Percentiles rank a stretch among this genome's conserved stretches.
Conservation (phyloP, 2,113 vertebrate genomes). For the Psilopsiagon aurifrons region DNA sequence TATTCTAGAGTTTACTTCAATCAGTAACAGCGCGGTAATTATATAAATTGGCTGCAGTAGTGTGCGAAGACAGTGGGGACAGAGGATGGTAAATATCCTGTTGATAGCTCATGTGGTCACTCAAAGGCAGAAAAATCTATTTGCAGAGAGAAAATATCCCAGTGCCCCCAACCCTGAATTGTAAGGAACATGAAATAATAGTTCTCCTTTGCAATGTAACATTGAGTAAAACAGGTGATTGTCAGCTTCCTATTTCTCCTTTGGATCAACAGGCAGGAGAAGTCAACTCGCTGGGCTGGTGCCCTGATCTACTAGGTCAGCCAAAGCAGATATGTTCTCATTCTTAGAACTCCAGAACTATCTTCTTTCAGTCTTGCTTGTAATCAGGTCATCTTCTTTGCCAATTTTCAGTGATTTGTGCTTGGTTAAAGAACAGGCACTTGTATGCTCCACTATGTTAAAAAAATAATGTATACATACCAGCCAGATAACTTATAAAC, state of each 20-base stretch:
- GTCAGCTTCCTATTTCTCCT: background rate
- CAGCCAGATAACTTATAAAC: background rate
- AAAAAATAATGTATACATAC: background rate
- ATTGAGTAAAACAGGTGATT: background rate
- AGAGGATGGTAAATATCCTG: background rate
- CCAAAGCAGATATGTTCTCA: background rate
- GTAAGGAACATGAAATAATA: background rate
- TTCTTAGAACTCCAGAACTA: background rate
- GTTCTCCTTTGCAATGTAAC: background rate
- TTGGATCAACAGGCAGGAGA: background rate
- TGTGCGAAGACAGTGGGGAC: background rate
- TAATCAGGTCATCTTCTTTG: background rate
- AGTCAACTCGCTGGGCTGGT: background rate
- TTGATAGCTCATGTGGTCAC: background rate
- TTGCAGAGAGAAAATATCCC: background rate
- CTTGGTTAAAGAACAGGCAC: background rate
- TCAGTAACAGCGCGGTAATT: background rate
- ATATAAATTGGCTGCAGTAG: background rate
- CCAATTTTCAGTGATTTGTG: background rate
- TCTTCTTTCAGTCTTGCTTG: background rate
- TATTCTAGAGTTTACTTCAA: background rate
- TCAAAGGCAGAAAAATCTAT: background rate
- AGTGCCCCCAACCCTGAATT: accelerated
- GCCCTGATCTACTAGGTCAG: background rate
- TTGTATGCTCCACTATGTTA: background rate